Evolutionary conservation across 1,140 invertebrate genomes (phyloP).

Genomic region (Homalodisca vitripennis): DNA sequence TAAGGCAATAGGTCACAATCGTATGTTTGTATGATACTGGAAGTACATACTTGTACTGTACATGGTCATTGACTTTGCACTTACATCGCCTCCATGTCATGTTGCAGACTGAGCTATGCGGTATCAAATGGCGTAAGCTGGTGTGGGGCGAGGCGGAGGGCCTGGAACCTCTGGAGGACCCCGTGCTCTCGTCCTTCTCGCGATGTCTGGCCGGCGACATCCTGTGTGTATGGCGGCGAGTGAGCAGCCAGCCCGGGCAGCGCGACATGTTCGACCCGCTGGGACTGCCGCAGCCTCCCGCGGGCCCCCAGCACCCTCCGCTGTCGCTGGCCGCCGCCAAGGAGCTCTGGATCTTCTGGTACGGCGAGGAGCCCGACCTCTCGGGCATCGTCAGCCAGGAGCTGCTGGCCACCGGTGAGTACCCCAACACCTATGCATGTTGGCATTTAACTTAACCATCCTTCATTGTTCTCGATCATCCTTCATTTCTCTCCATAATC

Average conservation of each 20-base stretch:
- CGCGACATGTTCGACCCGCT: constrained; percentile 59
- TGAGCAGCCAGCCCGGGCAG: constrained; percentile 52
- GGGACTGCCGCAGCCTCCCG: constrained; percentile 53
- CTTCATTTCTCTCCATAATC: no score
- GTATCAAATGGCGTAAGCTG: constrained; percentile 98
- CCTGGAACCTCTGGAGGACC: constrained; percentile 81
- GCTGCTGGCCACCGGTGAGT: constrained; percentile 74
- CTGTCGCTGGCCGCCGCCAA: constrained; percentile 79
- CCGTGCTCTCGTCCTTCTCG: constrained; percentile 89
- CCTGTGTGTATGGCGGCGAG: constrained; percentile 93
- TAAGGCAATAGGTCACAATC: no score
- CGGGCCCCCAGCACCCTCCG: constrained; percentile 59
- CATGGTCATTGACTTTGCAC: no score
- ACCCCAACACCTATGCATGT: background rate
- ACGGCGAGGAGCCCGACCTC: constrained; percentile 94
- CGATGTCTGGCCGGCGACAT: constrained; percentile 92
- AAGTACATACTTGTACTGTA: no score
- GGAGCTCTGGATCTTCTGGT: constrained; percentile 99
- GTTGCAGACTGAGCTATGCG: constrained; percentile 93
- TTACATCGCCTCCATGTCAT: no score
- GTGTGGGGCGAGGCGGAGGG: constrained; percentile 68
- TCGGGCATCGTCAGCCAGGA: constrained; percentile 77
- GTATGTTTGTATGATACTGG: no score
- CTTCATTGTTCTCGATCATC: no score
- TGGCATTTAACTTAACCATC: no score